These are phyloP conservation scores for Siderastrea siderea DNA, from an alignment of 92 coral and sea anemone genomes.

Conservation along the genomic window DNA sequence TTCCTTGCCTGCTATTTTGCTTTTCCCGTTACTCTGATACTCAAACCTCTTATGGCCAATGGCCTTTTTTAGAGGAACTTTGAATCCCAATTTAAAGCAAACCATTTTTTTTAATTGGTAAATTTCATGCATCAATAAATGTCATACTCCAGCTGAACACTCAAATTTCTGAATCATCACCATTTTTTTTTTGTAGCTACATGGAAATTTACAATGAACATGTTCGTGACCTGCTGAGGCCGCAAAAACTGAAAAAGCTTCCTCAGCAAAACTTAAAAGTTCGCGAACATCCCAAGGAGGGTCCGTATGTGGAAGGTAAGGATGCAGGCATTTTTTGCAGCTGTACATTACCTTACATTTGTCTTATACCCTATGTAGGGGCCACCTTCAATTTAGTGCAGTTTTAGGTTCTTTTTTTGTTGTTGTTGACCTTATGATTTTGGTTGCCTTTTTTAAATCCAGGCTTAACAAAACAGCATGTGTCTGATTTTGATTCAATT, in stretches of 20 bases:
- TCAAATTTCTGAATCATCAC: no score
- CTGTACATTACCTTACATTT: no score
- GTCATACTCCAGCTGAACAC: no score
- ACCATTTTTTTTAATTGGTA: no score
- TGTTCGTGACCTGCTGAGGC: slow-evolving; percentile 89
- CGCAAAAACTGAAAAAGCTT: slow-evolving; percentile 77
- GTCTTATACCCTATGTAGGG: not conserved
- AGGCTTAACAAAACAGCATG: slow-evolving; percentile 98
- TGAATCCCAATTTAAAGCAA: no score
- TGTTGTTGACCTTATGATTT: not conserved
- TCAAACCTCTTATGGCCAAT: no score
- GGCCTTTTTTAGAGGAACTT: no score
- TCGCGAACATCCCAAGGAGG: slow-evolving; percentile 97
- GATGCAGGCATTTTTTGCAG: not conserved
- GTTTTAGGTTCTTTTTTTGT: not conserved
- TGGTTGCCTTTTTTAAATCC: not conserved
- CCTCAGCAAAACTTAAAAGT: slow-evolving; percentile 92
- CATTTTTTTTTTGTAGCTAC: slow-evolving; percentile 64
- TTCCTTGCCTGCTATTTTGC: no score
- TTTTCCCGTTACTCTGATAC: no score
- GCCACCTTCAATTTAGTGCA: not conserved
- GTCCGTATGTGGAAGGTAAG: slow-evolving; percentile 96
- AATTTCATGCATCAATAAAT: no score
- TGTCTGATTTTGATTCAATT: slow-evolving; percentile 92
- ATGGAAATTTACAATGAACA: slow-evolving; percentile 98